Base-by-base conservation (phyloP, 2,113 vertebrate genomes). In the Pseudonaja textilis region DNA sequence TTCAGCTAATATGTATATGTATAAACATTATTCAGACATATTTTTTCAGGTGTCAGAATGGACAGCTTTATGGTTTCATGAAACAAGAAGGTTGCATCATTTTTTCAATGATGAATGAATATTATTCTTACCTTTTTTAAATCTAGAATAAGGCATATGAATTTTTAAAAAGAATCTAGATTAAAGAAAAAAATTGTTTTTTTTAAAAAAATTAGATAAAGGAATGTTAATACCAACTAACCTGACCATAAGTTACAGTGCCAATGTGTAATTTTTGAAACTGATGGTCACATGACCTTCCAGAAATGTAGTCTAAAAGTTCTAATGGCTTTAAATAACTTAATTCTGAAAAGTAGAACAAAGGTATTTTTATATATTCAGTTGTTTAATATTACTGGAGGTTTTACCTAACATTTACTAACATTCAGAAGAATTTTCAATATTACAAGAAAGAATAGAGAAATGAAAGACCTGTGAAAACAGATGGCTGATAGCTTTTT, bases 161-260 rank as follows among this genome's bases (percentile, higher is more conserved):
- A 20, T 81, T 39, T 69, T 25, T 39, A 14, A 55, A 85, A 34
- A 45, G 45, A 45, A 14, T 95, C 92, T 92, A 89, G 89, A 59
- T 50, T 50, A 50, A 50, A 7, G 47, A 1, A 9, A 50, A 50
- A 50, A 50, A 50, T 1, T 42, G 42, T 42, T 47, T 9, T 4
- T 61, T 61, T 93, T 6, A 22, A n/a, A 57, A 57, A 23, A 23
- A 9, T 59, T 23, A 59, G 90, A 92, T 81, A 42, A 94, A 93
- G 94, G 94, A 94, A 56, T 92, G 45, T 93, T 90, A 47, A n/a
- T 0, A 4, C 18, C 91, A 42, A 91, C 92, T 52, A 94, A 91
- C 39, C 5, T 50, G 16, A 87, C 7, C 7, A 10, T 93, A 91
- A 94, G 88, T 94, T 92, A 94, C 88, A 89, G 18, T 81, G 20